Conservation (phyloP, 1,140 invertebrate genomes). For the Conopomorpha cramerella region DNA sequence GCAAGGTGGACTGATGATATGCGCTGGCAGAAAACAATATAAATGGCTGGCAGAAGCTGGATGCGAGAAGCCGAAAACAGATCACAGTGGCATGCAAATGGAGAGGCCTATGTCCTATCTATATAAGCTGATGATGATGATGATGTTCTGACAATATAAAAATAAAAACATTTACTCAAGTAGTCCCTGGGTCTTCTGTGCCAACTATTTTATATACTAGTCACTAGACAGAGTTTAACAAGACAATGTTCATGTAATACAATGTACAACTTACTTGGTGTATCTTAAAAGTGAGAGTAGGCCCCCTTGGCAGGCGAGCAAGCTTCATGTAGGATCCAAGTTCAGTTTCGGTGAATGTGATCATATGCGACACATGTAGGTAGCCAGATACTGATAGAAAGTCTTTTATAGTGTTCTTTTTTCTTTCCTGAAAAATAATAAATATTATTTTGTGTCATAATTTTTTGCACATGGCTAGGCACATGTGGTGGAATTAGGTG, state of each 20-base stretch:
- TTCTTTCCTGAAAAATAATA: slow-evolving; percentile 68
- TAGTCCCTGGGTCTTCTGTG: not conserved
- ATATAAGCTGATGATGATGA: no score
- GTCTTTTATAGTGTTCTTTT: slow-evolving; percentile 90
- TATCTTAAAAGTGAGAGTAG: slow-evolving; percentile 86
- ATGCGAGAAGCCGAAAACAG: no score
- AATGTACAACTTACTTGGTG: slow-evolving; percentile 31
- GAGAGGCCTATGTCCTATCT: no score
- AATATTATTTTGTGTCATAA: slow-evolving; percentile 2
- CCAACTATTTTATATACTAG: no score
- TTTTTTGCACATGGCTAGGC: not conserved
- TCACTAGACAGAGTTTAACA: not conserved
- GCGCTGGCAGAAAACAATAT: no score
- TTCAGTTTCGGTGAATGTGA: slow-evolving; percentile 85
- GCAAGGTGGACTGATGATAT: no score
- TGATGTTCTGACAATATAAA: no score
- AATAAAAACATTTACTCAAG: not conserved
- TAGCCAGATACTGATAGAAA: slow-evolving; percentile 87
- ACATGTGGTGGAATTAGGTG: no score
- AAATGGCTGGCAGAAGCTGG: no score
- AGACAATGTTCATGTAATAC: not conserved
- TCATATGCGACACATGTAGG: slow-evolving; percentile 89
- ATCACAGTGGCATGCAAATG: no score
- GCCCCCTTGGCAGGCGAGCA: slow-evolving; percentile 78
- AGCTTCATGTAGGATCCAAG: slow-evolving; percentile 84